Base-by-base conservation (phyloP, 1,140 invertebrate species). In the Drosophila dunni region DNA sequence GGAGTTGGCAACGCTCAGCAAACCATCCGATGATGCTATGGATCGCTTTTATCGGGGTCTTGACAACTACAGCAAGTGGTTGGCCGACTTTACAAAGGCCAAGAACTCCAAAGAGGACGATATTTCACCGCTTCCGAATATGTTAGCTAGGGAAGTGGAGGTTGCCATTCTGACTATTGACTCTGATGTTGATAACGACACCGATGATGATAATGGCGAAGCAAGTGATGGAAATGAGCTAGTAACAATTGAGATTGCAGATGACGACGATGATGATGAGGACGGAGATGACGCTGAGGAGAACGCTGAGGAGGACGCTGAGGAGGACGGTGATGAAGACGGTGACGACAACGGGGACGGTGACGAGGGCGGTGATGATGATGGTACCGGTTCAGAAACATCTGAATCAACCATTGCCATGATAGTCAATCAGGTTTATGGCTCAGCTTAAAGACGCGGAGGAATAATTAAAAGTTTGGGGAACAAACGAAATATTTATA, bases 21-120 rank as follows among this genome's bases (percentile, higher is more conserved):
- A 2, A 0, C 3, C 13, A 0, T 6, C 20, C 4, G 20, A 8
- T 7, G 42, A 13, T 11, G n/a, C 11, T 0, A 78, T 72, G 76
- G 13, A 53, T 7, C 68, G 57, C 1, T 78, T 78, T 36, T 78
- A 66, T 10, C 62, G 48, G 33, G 69, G 40, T 3, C 75, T 78
- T 9, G 57, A 78, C 13, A 7, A 42, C 3, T 78, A 53, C 15
- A 72, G 72, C 4, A 33, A 57, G 1, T 62, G 62, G 40, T 11
- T 53, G 7, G 24, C 5, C 0, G 42, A 74, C 0, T 69, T 69
- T 6, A 11, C 67, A 9, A 54, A 9, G 11, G 54, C 15, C 7
- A 68, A 50, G 15, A 15, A 7, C 34, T 10, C 20, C 0, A 7
- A 10, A 9, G 7, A 15, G 9, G 7, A 6, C 7, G 17, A 33